These are phyloP conservation scores for Hemicentrotus pulcherrimus DNA, from an alignment of 35 echinoderm and acorn worm genomes.

Conservation along the genomic window DNA sequence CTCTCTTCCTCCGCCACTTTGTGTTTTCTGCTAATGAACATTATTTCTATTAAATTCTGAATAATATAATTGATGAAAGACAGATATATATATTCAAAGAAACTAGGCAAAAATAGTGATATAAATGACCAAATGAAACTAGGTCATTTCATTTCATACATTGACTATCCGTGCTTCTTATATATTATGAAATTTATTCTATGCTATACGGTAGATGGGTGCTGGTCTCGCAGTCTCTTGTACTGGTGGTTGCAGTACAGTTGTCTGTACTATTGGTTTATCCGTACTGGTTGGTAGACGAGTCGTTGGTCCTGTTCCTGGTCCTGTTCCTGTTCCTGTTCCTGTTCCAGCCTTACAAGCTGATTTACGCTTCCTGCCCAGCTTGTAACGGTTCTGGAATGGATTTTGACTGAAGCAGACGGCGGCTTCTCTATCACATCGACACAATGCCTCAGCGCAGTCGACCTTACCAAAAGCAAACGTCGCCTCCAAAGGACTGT, in stretches of 20 bases:
- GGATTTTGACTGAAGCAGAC: neutral
- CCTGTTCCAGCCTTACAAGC: neutral
- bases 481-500: neutral
- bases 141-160: too few species aligned
- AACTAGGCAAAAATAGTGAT: too few species aligned
- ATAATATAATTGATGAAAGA: too few species aligned
- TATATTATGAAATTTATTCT: neutral
- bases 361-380: neutral
- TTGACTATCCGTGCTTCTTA: too few species aligned
- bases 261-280: neutral
- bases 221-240: neutral
- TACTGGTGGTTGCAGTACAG: neutral
- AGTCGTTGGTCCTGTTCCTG: neutral
- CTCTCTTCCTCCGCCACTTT: too few species aligned
- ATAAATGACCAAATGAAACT: too few species aligned
- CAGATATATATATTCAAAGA: too few species aligned
- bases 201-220: neutral
- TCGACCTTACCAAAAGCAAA: neutral
- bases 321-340: neutral
- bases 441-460: neutral
- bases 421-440: neutral
- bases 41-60: too few species aligned
- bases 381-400: neutral
- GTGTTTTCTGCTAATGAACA: too few species aligned
- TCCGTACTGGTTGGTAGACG: neutral